Evolutionary conservation across 2,113 vertebrate genomes (phyloP).

Genomic region (Atrichornis clamosus): DNA sequence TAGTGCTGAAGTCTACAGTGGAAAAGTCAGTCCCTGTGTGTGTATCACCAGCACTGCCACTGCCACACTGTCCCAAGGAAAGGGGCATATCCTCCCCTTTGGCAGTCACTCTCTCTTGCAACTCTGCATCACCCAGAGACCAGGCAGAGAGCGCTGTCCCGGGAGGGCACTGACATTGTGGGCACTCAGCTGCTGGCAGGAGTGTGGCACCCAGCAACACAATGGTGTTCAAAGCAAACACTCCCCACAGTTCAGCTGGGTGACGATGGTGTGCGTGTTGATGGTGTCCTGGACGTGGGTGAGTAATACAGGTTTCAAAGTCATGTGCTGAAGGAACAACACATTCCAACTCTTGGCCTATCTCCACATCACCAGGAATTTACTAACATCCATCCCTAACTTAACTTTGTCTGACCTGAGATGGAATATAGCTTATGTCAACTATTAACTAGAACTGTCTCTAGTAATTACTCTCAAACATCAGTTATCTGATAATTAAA

Average conservation of each 20-base stretch:
- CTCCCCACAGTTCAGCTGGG: background rate
- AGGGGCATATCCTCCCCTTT: background rate
- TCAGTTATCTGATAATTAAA: background rate
- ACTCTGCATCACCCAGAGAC: background rate
- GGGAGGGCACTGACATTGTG: background rate
- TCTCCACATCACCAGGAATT: background rate
- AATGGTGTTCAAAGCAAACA: background rate
- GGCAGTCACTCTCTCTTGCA: background rate
- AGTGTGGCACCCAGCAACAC: background rate
- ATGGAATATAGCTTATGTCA: background rate
- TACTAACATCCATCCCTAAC: slow-evolving; percentile 4
- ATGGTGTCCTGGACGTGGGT: background rate
- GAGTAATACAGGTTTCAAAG: slow-evolving; percentile 37
- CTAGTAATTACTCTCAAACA: background rate
- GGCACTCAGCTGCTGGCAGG: background rate
- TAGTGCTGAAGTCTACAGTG: background rate
- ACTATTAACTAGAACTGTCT: background rate
- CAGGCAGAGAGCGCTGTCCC: background rate
- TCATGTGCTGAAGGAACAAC: background rate
- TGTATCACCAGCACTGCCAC: background rate
- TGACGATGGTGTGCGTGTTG: background rate
- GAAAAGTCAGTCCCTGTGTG: background rate
- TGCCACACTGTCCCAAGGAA: background rate
- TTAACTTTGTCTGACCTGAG: slow-evolving; percentile 33
- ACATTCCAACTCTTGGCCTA: background rate